Evolutionary conservation across 1,140 invertebrate genomes (phyloP), one percentile per base, ranked within the genome.

Genomic region (Bradynema listronoti): DNA sequence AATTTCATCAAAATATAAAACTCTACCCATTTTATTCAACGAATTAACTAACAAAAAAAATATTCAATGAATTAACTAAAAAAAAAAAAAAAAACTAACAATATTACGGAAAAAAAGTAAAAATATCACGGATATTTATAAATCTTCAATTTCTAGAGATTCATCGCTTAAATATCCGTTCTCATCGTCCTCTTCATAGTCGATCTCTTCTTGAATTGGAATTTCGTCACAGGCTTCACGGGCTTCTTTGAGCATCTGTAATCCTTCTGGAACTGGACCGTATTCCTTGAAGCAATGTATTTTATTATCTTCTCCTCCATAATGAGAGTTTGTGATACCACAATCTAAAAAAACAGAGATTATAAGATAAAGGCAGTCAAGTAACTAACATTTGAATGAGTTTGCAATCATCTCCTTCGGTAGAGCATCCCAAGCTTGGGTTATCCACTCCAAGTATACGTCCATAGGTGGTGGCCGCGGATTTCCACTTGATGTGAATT

Each of bases 391-490:
- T n/a, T 50, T 50, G n/a, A 58, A 59, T 0, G 49, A 59, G 2
- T 59, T 39, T 2, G 19, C 33, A 19, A 59, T 59, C 3, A 56
- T 0, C 14, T 59, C 57, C 0, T 33, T 24, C 0, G 57, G 29
- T n/a, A 59, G 3, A 11, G 32, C 22, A 22, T 59, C 52, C 57
- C 57, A 59, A 0, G 50, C 52, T 2, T 2, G 29, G 9, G 9
- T 24, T 11, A 59, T 59, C 57, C 57, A 59, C 11, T 59, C 30
- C 24, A 59, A 32, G 43, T 59, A 59, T 0, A 16, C 29, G 2
- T 59, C 55, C 55, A 59, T 59, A 39, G 53, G 7, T 0, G 50
- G 57, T 3, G 57, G 47, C 22, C 29, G 34, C 16, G 42, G 30
- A 39, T 59, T 59, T 27, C 57, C 52, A 24, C 30, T 16, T 11